Evolutionary conservation across 1,140 invertebrate genomes (phyloP).

Genomic region (Globodera rostochiensis): DNA sequence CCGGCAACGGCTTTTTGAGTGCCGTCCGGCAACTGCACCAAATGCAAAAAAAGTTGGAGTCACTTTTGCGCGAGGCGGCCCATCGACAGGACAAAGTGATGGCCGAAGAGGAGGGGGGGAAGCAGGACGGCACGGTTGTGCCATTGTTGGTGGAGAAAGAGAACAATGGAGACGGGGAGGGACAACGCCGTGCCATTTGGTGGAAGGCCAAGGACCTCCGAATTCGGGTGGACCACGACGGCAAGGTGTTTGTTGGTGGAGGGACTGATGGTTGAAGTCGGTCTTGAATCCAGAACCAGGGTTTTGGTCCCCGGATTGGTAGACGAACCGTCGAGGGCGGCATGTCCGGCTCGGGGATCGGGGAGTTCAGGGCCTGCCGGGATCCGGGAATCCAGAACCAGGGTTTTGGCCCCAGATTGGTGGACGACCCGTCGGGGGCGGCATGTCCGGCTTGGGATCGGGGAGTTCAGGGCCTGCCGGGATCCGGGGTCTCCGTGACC

Average conservation of each 20-base stretch:
- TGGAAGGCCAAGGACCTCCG: neutral
- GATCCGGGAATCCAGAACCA: too few species aligned
- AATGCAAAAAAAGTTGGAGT: slow-evolving; percentile 16
- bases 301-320: too few species aligned
- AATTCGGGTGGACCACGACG: neutral
- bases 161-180: neutral
- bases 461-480: too few species aligned
- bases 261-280: too few species aligned
- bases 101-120: neutral
- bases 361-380: too few species aligned
- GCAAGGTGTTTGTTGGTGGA: neutral
- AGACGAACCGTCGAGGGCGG: too few species aligned
- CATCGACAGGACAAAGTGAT: neutral
- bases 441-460: too few species aligned
- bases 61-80: slow-evolving; percentile 1
- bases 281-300: too few species aligned
- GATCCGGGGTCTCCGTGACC: too few species aligned
- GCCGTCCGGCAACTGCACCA: slow-evolving; percentile 16
- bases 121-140: neutral
- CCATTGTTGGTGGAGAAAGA: neutral
- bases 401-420: too few species aligned
- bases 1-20: neutral
- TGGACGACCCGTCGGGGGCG: too few species aligned
- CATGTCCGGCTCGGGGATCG: too few species aligned
- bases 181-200: neutral